A percentile compares a stretch with the other conserved stretches of the same genome.
These are phyloP conservation scores for Monodelphis domestica DNA, from an alignment of 2,797 vertebrate species.

Conservation along the genomic window DNA sequence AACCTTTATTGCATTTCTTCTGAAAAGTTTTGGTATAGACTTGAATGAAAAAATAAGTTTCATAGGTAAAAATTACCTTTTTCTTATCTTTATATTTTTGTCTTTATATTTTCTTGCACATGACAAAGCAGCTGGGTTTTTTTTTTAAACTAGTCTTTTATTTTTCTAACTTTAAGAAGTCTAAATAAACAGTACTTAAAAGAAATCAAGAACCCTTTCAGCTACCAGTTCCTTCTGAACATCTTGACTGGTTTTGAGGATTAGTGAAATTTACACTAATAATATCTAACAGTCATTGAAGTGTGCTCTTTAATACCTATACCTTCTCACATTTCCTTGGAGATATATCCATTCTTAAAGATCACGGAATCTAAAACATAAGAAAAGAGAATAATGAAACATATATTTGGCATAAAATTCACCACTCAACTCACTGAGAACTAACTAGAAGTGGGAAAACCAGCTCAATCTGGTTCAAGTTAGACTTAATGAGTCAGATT, in stretches of 20 bases:
- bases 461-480: neutral
- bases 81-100: neutral
- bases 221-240: neutral
- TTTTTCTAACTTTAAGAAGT: neutral
- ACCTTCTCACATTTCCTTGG: neutral
- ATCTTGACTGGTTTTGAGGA: neutral
- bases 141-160: neutral
- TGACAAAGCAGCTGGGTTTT: neutral
- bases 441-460: neutral
- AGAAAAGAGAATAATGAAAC: neutral
- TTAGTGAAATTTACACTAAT: neutral
- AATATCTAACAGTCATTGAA: neutral
- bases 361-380: neutral
- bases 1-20: neutral
- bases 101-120: neutral
- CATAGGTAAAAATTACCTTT: neutral
- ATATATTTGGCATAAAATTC: neutral
- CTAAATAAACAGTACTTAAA: neutral
- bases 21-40: neutral
- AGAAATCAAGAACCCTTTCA: neutral
- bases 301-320: neutral
- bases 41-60: neutral
- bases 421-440: neutral
- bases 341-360: neutral
- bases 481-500: neutral